phyloP scores from a whole-genome alignment of 2,888 invertebrate species.

The Parnassius smintheus region DNA sequence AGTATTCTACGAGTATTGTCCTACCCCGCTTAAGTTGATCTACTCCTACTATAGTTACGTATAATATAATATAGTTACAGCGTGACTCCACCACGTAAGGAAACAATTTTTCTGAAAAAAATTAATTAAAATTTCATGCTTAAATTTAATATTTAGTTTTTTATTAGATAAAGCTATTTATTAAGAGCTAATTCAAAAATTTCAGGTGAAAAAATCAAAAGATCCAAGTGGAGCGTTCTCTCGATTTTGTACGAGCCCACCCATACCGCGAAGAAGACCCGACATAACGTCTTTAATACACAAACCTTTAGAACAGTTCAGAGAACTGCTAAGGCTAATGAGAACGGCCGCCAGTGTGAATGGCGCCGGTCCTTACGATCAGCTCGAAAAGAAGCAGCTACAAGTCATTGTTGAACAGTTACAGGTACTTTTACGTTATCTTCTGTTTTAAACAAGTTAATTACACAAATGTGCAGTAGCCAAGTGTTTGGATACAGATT shows the following conservation, averaged over 20 bases:
- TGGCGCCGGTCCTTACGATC: constrained; percentile 69
- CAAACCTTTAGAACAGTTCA: constrained; percentile 89
- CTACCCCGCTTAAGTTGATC: no score
- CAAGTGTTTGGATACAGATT: no score
- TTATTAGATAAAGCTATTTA: no score
- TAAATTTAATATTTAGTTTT: no score
- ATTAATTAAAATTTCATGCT: no score
- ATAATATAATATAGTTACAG: no score
- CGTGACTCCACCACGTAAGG: no score
- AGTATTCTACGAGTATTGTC: no score
- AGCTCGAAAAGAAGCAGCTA: constrained; percentile 71
- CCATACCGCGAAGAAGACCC: constrained; percentile 89
- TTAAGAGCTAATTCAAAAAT: neutral
- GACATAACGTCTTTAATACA: constrained; percentile 92
- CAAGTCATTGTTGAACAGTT: constrained; percentile 74
- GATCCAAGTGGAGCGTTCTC: constrained; percentile 90
- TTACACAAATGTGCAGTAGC: no score
- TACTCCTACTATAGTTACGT: no score
- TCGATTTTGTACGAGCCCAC: constrained; percentile 89
- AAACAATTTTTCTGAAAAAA: no score
- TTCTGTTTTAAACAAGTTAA: no score
- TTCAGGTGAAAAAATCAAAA: constrained; percentile 84
- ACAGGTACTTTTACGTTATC: constrained; percentile 49
- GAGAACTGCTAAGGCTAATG: constrained; percentile 72
- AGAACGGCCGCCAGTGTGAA: constrained; percentile 63